Percentiles rank a stretch among this genome's conserved stretches.
These are phyloP conservation scores for Ochropleura plecta DNA, from an alignment of 2,888 invertebrate genomes.

Conservation along the genomic window DNA sequence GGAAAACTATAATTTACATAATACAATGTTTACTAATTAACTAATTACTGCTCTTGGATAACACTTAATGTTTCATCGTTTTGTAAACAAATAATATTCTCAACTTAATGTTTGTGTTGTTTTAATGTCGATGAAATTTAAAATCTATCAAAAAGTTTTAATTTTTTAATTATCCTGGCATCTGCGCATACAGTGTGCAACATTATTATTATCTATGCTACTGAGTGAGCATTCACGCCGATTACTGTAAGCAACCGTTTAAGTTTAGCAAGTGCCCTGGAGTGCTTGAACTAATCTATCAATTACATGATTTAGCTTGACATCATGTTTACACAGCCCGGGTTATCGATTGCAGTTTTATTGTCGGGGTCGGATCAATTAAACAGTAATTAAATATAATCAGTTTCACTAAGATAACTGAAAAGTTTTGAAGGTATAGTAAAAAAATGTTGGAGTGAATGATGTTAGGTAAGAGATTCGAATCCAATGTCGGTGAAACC, in stretches of 20 bases:
- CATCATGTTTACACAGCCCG: conserved; percentile 52
- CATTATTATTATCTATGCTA: not conserved
- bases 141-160: not conserved
- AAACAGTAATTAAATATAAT: conserved; percentile 65
- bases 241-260: not conserved
- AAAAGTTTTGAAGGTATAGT: conserved; percentile 69
- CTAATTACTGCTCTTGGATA: not conserved
- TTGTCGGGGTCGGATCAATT: conserved; percentile 61
- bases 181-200: not conserved
- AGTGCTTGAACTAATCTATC: conserved; percentile 35
- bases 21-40: conserved; percentile 13
- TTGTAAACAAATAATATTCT: conserved; percentile 28
- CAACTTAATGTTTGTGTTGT: not conserved
- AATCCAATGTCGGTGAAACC: conserved; percentile 87
- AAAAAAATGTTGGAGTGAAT: conserved; percentile 81
- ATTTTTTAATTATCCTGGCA: not conserved
- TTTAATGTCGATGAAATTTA: not conserved
- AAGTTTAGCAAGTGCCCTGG: conserved; percentile 30
- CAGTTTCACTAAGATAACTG: conserved; percentile 66
- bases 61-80: conserved; percentile 7
- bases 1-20: conserved; percentile 30
- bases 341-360: conserved; percentile 52
- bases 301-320: conserved; percentile 31
- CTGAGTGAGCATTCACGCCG: not conserved
- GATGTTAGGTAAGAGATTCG: conserved; percentile 82